Conservation (phyloP, 2,888 invertebrate genomes). For the Ennomos fuscantarius region DNA sequence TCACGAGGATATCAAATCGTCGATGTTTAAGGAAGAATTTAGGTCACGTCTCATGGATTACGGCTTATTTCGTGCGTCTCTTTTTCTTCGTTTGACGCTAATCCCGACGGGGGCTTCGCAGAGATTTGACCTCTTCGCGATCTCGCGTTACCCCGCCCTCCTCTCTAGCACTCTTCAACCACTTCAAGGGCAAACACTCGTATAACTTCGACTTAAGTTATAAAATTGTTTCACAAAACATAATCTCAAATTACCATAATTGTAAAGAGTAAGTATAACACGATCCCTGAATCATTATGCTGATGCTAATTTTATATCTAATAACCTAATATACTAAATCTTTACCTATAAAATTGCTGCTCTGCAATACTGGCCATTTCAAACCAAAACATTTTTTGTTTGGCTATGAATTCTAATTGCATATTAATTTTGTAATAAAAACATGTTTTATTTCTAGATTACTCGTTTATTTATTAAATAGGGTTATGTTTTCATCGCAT, state of each 20-base stretch:
- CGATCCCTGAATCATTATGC: conserved; percentile 28
- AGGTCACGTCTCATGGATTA: conserved; percentile 83
- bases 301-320: conserved; percentile 24
- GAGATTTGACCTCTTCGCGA: conserved; percentile 67
- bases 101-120: conserved; percentile 74
- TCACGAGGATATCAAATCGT: conserved; percentile 78
- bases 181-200: conserved; percentile 55
- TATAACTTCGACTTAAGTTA: conserved; percentile 7
- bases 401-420: too few relatives aligned
- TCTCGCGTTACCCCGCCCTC: conserved; percentile 48
- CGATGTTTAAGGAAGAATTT: conserved; percentile 80
- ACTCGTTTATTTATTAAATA: too few relatives aligned
- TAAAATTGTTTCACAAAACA: conserved; percentile 19
- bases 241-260: conserved; percentile 23
- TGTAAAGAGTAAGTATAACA: conserved; percentile 17
- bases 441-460: too few relatives aligned
- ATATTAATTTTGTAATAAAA: too few relatives aligned
- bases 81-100: conserved; percentile 83
- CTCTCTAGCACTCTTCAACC: conserved; percentile 46
- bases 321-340: conserved; percentile 8
- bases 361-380: too few relatives aligned
- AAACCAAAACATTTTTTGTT: too few relatives aligned
- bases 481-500: too few relatives aligned
- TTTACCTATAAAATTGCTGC: too few relatives aligned
- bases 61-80: conserved; percentile 81